These are phyloP conservation scores for Dicerorhinus sumatrensis DNA, from an alignment of 2,113 vertebrate species.

Conservation along the genomic window DNA sequence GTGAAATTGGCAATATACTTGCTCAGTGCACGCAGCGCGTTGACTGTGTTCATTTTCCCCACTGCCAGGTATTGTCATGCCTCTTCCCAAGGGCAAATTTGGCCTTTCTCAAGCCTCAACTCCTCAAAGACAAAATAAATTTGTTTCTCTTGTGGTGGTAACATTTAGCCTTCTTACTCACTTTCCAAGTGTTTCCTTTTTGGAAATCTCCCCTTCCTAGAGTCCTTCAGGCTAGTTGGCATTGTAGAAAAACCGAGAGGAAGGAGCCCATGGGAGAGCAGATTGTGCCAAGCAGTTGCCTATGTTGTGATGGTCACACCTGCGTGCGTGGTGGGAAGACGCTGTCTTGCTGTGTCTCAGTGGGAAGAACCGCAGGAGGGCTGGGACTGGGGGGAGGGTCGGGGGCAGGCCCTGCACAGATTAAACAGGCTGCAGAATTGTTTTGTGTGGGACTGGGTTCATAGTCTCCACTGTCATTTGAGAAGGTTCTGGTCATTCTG, in stretches of 20 bases:
- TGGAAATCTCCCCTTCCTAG: not conserved
- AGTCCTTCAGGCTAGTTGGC: not conserved
- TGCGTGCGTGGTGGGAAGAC: accelerated
- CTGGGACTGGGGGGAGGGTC: accelerated
- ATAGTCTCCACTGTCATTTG: not conserved
- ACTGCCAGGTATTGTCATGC: accelerated
- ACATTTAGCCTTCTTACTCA: not conserved
- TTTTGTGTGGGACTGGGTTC: not conserved
- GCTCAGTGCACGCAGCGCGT: accelerated
- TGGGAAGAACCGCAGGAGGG: not conserved
- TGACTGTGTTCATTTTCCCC: not conserved
- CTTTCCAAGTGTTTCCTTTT: not conserved
- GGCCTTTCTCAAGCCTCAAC: not conserved
- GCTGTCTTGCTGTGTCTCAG: accelerated
- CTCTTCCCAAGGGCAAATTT: not conserved
- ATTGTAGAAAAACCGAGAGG: accelerated
- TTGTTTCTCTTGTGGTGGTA: not conserved
- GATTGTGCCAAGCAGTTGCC: accelerated
- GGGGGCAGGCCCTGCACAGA: accelerated
- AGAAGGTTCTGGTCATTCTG: not conserved
- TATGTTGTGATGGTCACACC: accelerated
- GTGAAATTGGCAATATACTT: not conserved
- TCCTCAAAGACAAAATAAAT: not conserved
- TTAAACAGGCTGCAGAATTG: not conserved
- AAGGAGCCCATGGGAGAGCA: accelerated